phyloP scores from a whole-genome alignment of 2,888 invertebrate genomes.

The Cosmia pyralina region DNA sequence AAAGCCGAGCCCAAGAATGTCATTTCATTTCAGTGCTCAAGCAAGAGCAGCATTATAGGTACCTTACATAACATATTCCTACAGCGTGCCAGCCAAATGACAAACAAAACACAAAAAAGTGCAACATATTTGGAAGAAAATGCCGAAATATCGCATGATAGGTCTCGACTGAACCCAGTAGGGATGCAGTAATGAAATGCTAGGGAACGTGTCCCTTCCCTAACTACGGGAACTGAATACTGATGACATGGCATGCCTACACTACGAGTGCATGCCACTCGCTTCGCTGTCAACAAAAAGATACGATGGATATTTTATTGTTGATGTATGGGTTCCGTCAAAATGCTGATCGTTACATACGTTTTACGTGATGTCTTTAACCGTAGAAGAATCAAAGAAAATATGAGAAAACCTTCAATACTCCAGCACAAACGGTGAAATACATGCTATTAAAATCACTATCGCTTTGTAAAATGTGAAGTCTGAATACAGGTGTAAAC shows the following conservation, averaged over 20 bases:
- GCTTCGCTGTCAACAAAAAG: constrained; percentile 64
- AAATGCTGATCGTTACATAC: constrained; percentile 2
- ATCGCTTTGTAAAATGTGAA: background rate
- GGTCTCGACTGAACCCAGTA: constrained; percentile 61
- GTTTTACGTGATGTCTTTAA: constrained; percentile 11
- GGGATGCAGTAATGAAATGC: constrained; percentile 86
- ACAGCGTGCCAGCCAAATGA: constrained; percentile 52
- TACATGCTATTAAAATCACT: background rate
- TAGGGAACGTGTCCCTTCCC: constrained; percentile 74
- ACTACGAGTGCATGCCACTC: constrained; percentile 53
- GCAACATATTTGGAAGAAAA: constrained; percentile 62
- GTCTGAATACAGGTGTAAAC: no score
- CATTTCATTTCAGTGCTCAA: background rate
- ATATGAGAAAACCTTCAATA: background rate
- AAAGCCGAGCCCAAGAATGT: background rate
- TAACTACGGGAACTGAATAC: constrained; percentile 80
- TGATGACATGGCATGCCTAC: constrained; percentile 78
- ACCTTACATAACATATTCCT: constrained; percentile 46
- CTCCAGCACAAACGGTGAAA: background rate
- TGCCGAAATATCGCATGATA: constrained; percentile 64
- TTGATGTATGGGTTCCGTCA: constrained; percentile 46
- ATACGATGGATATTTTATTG: constrained; percentile 51
- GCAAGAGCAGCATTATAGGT: background rate
- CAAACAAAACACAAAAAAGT: constrained; percentile 64
- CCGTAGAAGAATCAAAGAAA: background rate